Base-by-base conservation (phyloP, 2,888 invertebrate species). In the Morpho achilles region DNA sequence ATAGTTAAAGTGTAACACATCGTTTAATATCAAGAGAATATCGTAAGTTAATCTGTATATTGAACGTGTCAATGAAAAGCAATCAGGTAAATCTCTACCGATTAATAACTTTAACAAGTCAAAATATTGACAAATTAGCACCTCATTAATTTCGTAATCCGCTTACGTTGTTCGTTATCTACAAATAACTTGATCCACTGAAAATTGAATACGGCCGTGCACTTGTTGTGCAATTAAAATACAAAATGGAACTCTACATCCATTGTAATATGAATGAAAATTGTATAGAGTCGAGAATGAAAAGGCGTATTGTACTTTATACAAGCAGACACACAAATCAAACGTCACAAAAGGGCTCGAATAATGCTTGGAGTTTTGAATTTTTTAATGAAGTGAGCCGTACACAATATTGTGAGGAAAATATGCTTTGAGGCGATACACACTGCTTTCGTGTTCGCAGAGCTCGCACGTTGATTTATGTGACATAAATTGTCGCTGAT, bases 341-440 rank as follows among this genome's bases (percentile, higher is more conserved):
- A 73, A 76, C 57, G 68, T 70, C 77, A 87, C 87, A 87, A 87
- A n/a, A 80, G 75, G 75, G 69, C 67, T 75, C 77, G 78, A 79
- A 85, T 85, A 87, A 85, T 79, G 82, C 73, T 74, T 76, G 74
- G 82, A 83, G 82, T 84, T 86, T 84, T 77, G 81, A 80, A 73
- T 77, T 84, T 84, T 84, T 87, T 86, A 88, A 88, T 87, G 87
- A 86, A 88, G 82, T 85, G 78, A 76, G 77, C 72, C 78, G 77
- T 76, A 77, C 76, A 82, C 79, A 79, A 82, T 84, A 82, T 80
- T 81, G 80, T 81, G 79, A 79, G 72, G 79, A 80, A 87, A 85
- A 84, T 82, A 84, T 76, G 69, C 77, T 73, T 68, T 60, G 64
- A 54, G 53, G 55, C 67, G 50, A 62, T 61, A 63, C 59, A 58